Evolutionary conservation across 64 coral and sea anemone genomes (phyloP).

Genomic region (Actinia tenebrosa): DNA sequence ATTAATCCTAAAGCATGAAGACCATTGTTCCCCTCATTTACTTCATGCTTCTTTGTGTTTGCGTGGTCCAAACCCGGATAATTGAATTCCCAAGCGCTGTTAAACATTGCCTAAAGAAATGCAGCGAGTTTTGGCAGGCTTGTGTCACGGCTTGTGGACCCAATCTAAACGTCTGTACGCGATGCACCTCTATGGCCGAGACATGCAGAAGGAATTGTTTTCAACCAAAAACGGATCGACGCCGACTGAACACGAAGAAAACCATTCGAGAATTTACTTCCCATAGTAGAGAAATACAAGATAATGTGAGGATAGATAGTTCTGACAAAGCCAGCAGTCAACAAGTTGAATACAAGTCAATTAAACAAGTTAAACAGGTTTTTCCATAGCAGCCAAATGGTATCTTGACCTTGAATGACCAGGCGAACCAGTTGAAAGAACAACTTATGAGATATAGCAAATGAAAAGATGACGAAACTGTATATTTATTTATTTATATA

Average conservation of each 20-base stretch:
- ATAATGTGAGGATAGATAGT: background rate
- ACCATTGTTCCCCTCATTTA: background rate
- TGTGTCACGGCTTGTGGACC: background rate
- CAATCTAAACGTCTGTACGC: background rate
- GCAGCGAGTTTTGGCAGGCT: background rate
- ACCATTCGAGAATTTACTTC: background rate
- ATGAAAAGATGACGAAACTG: too few species aligned
- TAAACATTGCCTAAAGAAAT: background rate
- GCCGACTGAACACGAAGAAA: background rate
- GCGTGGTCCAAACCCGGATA: background rate
- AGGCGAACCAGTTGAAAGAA: too few species aligned
- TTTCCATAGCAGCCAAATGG: background rate
- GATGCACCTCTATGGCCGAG: background rate
- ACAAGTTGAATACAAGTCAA: background rate
- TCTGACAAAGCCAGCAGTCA: background rate
- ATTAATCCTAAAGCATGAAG: background rate
- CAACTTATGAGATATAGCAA: too few species aligned
- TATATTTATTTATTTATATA: too few species aligned
- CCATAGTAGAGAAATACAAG: background rate
- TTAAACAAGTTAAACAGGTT: background rate
- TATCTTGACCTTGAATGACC: too few species aligned
- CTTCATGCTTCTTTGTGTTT: background rate
- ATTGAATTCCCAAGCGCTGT: background rate
- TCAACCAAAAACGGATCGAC: background rate
- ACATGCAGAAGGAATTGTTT: background rate